Conservation (phyloP, 2,113 vertebrate species). For the Pangasianodon hypophthalmus region DNA sequence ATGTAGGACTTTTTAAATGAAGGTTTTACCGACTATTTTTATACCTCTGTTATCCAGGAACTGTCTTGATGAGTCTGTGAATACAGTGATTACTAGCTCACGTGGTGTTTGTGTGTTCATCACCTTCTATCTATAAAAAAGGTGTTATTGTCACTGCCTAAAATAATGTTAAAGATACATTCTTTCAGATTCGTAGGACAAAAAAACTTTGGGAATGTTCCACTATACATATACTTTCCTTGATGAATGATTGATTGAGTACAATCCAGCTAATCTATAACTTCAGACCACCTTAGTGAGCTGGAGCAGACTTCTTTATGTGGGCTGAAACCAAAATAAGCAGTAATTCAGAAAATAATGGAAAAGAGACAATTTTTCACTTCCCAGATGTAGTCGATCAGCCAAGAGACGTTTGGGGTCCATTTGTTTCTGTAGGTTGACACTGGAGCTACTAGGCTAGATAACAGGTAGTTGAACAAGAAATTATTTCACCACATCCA, state of each 20-base stretch:
- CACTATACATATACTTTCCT: neutral
- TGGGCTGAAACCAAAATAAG: neutral
- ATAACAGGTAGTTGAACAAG: neutral
- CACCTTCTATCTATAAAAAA: neutral
- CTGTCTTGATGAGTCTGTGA: conserved; percentile 16
- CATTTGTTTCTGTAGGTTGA: neutral
- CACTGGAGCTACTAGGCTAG: neutral
- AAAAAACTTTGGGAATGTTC: neutral
- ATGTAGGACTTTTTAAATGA: conserved; percentile 3
- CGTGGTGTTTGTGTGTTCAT: neutral
- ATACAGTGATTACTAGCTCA: neutral
- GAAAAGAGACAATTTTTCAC: neutral
- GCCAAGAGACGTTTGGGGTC: neutral
- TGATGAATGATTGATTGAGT: neutral
- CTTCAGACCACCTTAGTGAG: neutral
- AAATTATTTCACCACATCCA: neutral
- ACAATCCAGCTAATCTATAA: neutral
- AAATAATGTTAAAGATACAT: neutral
- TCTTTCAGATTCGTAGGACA: neutral
- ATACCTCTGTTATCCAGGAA: conserved; percentile 9
- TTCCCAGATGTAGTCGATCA: neutral
- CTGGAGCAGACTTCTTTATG: neutral
- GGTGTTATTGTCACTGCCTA: neutral
- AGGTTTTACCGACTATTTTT: conserved; percentile 13
- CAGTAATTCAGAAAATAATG: neutral